Percentiles rank a stretch among this genome's conserved stretches.
phyloP scores from a whole-genome alignment of 2,797 vertebrate species.

The Semotilus atromaculatus region DNA sequence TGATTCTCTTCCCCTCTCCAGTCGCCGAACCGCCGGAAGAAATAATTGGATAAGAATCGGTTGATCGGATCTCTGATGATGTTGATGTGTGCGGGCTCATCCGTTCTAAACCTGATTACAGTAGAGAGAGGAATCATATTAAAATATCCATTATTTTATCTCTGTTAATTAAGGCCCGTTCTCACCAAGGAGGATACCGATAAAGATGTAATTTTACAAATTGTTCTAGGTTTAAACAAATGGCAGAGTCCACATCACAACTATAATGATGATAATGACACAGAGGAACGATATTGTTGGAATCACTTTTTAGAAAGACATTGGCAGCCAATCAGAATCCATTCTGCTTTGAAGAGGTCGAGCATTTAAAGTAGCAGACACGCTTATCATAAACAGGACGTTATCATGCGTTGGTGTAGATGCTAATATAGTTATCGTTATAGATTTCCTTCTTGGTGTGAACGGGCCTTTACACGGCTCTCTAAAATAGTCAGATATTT shows the following conservation, averaged over 20 bases:
- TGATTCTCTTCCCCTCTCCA: constrained; percentile 98
- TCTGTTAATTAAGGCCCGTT: background rate
- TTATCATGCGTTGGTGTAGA: too few relatives aligned
- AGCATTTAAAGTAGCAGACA: too few relatives aligned
- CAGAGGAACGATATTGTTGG: background rate
- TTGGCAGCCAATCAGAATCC: background rate
- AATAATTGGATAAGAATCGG: constrained; percentile 96
- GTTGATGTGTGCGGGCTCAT: constrained; percentile 96
- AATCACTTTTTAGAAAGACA: background rate
- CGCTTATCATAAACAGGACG: too few relatives aligned
- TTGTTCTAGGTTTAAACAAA: background rate
- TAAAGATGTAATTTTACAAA: background rate
- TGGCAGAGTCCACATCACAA: background rate
- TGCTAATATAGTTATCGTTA: too few relatives aligned
- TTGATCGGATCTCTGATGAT: constrained; percentile 96
- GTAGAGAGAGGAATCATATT: background rate
- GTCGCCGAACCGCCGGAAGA: constrained; percentile 97
- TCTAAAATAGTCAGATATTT: too few relatives aligned
- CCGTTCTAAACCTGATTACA: constrained; percentile 88
- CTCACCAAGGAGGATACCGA: background rate
- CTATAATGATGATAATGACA: background rate
- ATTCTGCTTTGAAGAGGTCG: background rate
- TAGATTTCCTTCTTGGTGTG: too few relatives aligned
- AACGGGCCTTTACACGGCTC: too few relatives aligned
- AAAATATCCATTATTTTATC: background rate